Base-by-base conservation (phyloP, 2,888 invertebrate genomes). In the Fissipunctia ypsillon region DNA sequence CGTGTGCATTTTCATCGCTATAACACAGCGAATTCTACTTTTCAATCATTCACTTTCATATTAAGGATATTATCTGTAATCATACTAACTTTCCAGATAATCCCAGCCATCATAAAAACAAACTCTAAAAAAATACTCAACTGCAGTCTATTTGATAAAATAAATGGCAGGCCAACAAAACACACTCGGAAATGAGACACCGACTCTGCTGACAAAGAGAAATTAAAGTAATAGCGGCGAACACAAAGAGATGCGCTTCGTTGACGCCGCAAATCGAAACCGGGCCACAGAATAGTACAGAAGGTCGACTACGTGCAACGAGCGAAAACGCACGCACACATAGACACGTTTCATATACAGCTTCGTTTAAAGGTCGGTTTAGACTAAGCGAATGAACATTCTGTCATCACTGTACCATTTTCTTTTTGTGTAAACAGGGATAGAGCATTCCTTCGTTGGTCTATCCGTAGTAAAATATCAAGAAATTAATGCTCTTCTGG, bases 181-280 rank as follows among this genome's bases (percentile, higher is more conserved):
- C 68, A 78, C 57, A 74, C 69, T 68, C 76, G 80, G 76, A 81
- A 86, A 86, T 88, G 76, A 83, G 78, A 73, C 78, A 73, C 54
- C 56, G 52, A 68, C 72, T 28, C 68, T 31, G 70, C 69, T 81
- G 83, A 81, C 88, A 85, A 82, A 88, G 80, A 85, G 76, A 88
- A 90, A 89, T 90, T 88, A 87, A 89, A 90, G 84, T 85, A 80
- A 88, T 81, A 84, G 81, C 69, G 65, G 69, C 67, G 71, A 79
- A 79, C 82, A 80, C 76, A 60, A 78, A 84, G 78, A 48, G 74
- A 68, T 59, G 65, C 78, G 74, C 72, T 80, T 68, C 73, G 78
- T 78, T 82, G 84, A 79, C 78, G 83, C 85, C 87, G 85, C 89
- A 91, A 91, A 91, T 92, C 87, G 90, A 88, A 88, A 88, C 90